Evolutionary conservation across 2,888 invertebrate genomes (phyloP), one percentile per base, ranked within the genome.

Genomic region (Napeogenes inachia): DNA sequence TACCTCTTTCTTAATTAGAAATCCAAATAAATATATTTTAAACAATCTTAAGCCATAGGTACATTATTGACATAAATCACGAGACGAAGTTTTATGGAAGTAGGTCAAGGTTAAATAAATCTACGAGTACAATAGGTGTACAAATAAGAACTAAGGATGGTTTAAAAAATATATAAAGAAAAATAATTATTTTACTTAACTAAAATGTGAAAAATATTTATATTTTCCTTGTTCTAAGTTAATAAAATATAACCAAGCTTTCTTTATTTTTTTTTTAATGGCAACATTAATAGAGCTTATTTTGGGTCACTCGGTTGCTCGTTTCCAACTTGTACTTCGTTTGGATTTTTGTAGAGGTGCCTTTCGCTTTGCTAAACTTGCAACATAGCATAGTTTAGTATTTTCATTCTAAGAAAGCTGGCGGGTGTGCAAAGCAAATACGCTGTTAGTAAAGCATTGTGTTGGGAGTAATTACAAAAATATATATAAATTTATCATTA

Each of bases 361-460:
- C 90, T 90, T 89, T 90, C 89, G 89, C 90, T 89, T 89, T 89
- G 86, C 87, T 89, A 88, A 88, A 89, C 89, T 89, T 89, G 88
- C 89, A 87, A 88, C 88, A 87, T 87, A 88, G 82, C 81, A 77
- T 85, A 86, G 81, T 85, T 85, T 85, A 81, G 84, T 88, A 87
- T 89, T 89, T 89, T 89, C 81, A 86, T 84, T 86, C 87, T 80
- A 87, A 85, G 89, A 89, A 90, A 90, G 90, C 89, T 90, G 89
- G 90, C 89, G 89, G 90, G 89, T 89, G 90, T 89, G 90, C 87
- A 85, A 85, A 83, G 88, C 84, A 83, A 86, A 82, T 82, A 85
- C 86, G 84, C 73, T 82, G 59, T 65, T 71, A 63, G 57, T 58
- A 67, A 68, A 75, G 75, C 77, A 80, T 79, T 75, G 78, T 81